Evolutionary conservation across 2,113 vertebrate species (phyloP), one percentile per base, ranked within the genome.

Genomic region (Psammodynastes pulverulentus): DNA sequence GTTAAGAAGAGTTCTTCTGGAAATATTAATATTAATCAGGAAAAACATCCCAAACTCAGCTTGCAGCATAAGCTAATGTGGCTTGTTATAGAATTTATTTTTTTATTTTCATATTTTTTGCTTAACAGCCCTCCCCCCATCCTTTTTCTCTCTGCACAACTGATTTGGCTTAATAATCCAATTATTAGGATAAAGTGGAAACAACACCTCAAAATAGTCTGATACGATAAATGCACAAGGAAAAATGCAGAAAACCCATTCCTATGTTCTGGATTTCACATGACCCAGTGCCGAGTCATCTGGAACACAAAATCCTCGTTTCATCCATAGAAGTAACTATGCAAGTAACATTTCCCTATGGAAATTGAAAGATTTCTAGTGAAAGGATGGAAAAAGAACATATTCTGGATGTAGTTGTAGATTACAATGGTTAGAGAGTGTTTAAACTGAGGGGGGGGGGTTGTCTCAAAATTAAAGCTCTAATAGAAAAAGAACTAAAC

Each of bases 1-100:
- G 86, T 15, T 94, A 93, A 86, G 89, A 94, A 93, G 91, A 29
- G 92, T 51, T 89, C 17, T 79, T 58, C 3, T 88, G 46, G 90
- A 93, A 95, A 92, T 51, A 12, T 46, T 1, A 95, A 92, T 48
- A 12, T 46, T 2, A 92, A 93, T 72, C 0, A 1, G 13, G 84
- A 93, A 91, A 56, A 62, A 95, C n/a, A 5, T 49, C 8, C 29
- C 5, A 67, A 67, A 89, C 26, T n/a, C 72, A 49, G 87, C 8
- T 15, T 62, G 89, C 85, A 67, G 86, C 23, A 84, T 3, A 12
- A 23, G 52, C 45, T 13, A 17, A 21, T 89, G 15, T 86, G 53
- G 79, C 26, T 91, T 85, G 46, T 29, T 58, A 39, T 17, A 26
- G 86, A 46, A 34, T 84, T 45, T 89, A 45, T 58, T 49, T 89